phyloP scores from a whole-genome alignment of 2,797 vertebrate species.

The Falco rusticolus region DNA sequence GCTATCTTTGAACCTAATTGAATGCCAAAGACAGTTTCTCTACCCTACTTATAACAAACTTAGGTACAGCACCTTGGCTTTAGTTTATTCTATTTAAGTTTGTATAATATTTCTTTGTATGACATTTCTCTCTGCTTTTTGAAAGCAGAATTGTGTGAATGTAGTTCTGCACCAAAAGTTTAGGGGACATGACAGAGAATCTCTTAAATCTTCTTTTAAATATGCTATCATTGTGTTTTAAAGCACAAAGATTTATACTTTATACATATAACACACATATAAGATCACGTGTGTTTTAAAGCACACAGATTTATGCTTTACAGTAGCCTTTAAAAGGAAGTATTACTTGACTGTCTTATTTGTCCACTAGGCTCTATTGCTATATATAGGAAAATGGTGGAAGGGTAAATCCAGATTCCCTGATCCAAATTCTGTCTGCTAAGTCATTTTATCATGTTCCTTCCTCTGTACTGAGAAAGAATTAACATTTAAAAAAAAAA shows the following conservation, averaged over 20 bases:
- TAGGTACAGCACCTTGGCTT: background rate
- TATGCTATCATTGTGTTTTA: background rate
- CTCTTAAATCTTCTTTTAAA: background rate
- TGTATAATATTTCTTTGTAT: background rate
- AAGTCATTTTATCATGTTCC: background rate
- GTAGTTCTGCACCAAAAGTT: background rate
- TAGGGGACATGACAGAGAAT: background rate
- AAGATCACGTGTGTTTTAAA: background rate
- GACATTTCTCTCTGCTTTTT: background rate
- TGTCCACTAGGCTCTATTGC: background rate
- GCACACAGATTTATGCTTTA: background rate
- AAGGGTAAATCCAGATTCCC: background rate
- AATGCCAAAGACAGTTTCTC: background rate
- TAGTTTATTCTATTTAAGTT: background rate
- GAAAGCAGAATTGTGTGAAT: background rate
- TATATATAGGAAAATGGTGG: background rate
- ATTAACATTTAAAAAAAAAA: background rate
- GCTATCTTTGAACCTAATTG: background rate
- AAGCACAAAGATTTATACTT: background rate
- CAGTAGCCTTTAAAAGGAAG: background rate
- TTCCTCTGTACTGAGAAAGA: background rate
- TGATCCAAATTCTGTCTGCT: background rate
- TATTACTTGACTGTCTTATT: background rate
- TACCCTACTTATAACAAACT: background rate
- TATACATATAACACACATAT: background rate